Evolutionary conservation across 2,113 vertebrate genomes (phyloP), one percentile per base, ranked within the genome.

Genomic region (Perca fluviatilis): DNA sequence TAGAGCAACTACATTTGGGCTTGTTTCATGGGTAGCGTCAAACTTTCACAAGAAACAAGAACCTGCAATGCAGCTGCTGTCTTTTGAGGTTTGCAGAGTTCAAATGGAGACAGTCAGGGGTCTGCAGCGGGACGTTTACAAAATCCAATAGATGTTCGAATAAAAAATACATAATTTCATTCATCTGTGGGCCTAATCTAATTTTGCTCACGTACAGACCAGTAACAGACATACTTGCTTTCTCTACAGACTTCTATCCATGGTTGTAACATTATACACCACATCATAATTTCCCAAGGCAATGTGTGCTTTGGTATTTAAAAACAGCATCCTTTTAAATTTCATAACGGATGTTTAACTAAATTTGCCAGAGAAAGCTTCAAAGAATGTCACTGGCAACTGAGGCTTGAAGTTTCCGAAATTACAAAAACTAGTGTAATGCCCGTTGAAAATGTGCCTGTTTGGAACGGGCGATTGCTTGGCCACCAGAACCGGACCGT

Each of bases 31-130:
- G 68, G 79, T 86, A 83, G 81, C 76, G 82, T 90, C 82, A 89
- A 92, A 86, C 73, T 84, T 83, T 84, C 53, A 86, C 64, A 70
- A 80, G 54, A 86, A 67, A 71, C 70, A 79, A 79, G 47, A 92
- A 91, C 79, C 86, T 90, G 86, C 50, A 75, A 40, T 10, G 72
- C 88, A 90, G 89, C 90, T 91, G 84, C 69, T 50, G 84, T 40
- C 66, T 67, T 27, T 61, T 25, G 68, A 83, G 70, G 62, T 82
- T 72, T 81, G 19, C 12, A 40, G 62, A 83, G 73, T 49, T 84
- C 30, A 76, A 47, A 86, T 40, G 64, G 50, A 74, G 74, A 82
- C 25, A 82, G 46, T 36, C 54, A 47, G 60, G 23, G 46, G 49
- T 56, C 46, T 69, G 74, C 14, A 69, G 19, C 0, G 2, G 54